phyloP scores from a whole-genome alignment of 2,888 invertebrate genomes.

The Drosophila limbata region DNA sequence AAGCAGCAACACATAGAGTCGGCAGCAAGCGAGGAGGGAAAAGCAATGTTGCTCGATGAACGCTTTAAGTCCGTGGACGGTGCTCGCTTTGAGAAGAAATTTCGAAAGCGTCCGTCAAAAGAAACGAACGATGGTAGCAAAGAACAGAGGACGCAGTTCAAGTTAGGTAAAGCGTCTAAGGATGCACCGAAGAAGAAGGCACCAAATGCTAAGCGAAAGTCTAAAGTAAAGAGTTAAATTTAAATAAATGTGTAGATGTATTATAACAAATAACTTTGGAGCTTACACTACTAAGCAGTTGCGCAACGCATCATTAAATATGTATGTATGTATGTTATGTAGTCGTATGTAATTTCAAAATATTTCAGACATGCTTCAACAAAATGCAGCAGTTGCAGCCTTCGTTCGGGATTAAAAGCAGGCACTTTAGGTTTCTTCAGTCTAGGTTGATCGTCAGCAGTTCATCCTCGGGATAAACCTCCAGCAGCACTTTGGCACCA shows the following conservation, averaged over 20 bases:
- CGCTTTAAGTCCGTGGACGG: slow-evolving; percentile 82
- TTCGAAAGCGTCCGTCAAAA: slow-evolving; percentile 33
- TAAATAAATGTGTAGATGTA: slow-evolving; percentile 26
- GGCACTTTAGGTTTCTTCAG: slow-evolving; percentile 69
- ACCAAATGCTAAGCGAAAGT: slow-evolving; percentile 30
- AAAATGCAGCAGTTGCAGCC: slow-evolving; percentile 46
- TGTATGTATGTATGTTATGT: slow-evolving; percentile 49
- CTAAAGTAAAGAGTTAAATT: slow-evolving; percentile 22
- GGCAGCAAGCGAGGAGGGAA: slow-evolving; percentile 47
- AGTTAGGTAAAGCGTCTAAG: slow-evolving; percentile 15
- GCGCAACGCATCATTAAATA: slow-evolving; percentile 60
- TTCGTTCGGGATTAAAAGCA: slow-evolving; percentile 28
- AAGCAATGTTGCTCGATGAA: slow-evolving; percentile 78
- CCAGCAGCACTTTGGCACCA: slow-evolving; percentile 94
- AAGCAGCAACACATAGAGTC: slow-evolving; percentile 69
- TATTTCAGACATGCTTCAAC: slow-evolving; percentile 49
- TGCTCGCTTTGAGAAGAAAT: slow-evolving; percentile 76
- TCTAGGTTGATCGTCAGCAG: slow-evolving; percentile 90
- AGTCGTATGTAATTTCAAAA: slow-evolving; percentile 49
- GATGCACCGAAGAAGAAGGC: slow-evolving; percentile 7
- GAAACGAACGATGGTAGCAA: background rate
- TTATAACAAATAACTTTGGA: slow-evolving; percentile 65
- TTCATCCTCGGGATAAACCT: slow-evolving; percentile 94
- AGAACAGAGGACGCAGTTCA: background rate
- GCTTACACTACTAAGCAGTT: slow-evolving; percentile 72